Evolutionary conservation across 2,113 vertebrate species (phyloP).

Genomic region (Halcyon senegalensis): DNA sequence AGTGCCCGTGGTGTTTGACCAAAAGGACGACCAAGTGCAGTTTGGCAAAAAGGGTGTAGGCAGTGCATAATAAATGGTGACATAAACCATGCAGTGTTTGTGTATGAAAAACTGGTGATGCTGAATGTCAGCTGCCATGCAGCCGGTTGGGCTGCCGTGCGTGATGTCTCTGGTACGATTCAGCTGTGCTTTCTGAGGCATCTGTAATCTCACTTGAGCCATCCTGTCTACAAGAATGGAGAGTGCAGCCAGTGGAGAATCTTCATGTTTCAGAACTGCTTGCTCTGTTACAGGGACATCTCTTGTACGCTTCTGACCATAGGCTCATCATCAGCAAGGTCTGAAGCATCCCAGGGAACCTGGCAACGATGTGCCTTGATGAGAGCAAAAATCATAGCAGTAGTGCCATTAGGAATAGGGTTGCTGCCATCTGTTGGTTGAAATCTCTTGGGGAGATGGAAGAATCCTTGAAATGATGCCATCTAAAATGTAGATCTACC

Average conservation of each 20-base stretch:
- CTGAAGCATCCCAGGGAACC: not conserved
- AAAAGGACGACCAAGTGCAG: not conserved
- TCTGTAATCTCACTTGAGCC: not conserved
- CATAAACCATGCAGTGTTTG: not conserved
- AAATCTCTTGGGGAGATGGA: slow-evolving; percentile 15
- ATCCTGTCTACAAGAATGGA: not conserved
- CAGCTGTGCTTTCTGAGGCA: not conserved
- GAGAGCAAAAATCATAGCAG: not conserved
- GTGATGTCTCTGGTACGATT: not conserved
- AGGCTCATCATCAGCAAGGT: not conserved
- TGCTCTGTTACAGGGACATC: not conserved
- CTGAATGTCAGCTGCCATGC: not conserved
- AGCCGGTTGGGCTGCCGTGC: not conserved
- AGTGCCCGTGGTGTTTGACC: not conserved
- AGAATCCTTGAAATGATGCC: slow-evolving; percentile 17
- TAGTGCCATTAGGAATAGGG: slow-evolving; percentile 51
- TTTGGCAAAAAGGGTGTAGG: not conserved
- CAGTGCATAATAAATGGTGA: not conserved
- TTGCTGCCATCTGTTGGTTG: slow-evolving; percentile 76
- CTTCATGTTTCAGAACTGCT: not conserved
- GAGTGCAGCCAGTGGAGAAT: not conserved
- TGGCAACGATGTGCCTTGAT: not conserved
- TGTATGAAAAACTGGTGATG: not conserved
- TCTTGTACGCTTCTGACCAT: not conserved
- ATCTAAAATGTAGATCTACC: not conserved